Evolutionary conservation across 2,888 invertebrate species (phyloP), one percentile per base, ranked within the genome.

Genomic region (Cephus pulcher): DNA sequence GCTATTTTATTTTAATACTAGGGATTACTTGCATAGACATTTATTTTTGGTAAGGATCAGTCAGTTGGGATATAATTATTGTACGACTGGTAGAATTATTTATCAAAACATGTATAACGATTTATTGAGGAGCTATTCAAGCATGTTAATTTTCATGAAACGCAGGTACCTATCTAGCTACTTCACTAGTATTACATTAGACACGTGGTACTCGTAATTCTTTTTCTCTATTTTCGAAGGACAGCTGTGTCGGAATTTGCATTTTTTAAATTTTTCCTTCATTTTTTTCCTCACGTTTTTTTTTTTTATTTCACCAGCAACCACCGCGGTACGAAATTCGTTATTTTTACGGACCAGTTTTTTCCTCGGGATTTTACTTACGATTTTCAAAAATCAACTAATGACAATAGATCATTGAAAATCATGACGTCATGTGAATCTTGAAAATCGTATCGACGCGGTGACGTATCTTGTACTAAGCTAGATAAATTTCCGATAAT

Each of bases 51-150:
- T 40, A 40, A 40, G 40, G 40, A 40, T 40, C 40, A 40, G 6
- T 40, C 40, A 15, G 15, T 15, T 4, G 40, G 15, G 40, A 40
- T 40, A 40, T 40, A 40, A 15, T 40, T 40, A 15, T 40, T 40
- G 40, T 40, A 40, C 40, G 4, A 40, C 15, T 6, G 40, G 6
- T 15, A 40, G 15, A 40, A 40, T 30, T 70, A 69, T 75, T 87
- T 90, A 90, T 90, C 90, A 90, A 90, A 90, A 90, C 90, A 90
- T 90, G 90, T 90, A 90, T 90, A 90, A 90, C 90, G 90, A 90
- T 90, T 90, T 90, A 90, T 90, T 90, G 89, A 89, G 88, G 88
- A 90, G 84, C 90, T 90, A 90, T 90, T 82, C 86, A 90, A 90
- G 90, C 90, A 90, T 87, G 87, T 88, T 88, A 88, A 88, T 89